A percentile compares a stretch with the other conserved stretches of the same genome.
These are phyloP conservation scores for Elephas maximus DNA, from an alignment of 2,113 vertebrate genomes.

Conservation along the genomic window DNA sequence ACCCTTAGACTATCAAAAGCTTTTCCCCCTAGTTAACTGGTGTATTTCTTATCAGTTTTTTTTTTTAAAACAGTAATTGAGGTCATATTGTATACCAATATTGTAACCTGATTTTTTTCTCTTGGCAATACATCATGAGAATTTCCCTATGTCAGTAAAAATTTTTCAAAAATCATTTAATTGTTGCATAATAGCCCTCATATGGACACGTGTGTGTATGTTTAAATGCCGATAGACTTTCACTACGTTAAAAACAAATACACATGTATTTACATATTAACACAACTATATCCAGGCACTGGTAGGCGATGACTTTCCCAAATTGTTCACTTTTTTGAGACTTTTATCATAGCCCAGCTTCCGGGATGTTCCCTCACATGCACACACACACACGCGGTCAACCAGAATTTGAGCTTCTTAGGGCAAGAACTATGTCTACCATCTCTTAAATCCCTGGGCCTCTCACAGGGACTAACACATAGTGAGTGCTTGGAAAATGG, in stretches of 20 bases:
- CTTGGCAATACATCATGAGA: not conserved
- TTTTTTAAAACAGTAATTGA: not conserved
- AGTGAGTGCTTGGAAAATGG: not conserved
- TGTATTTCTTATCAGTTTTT: conserved; percentile 33
- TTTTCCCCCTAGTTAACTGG: not conserved
- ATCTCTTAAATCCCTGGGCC: not conserved
- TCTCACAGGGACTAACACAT: not conserved
- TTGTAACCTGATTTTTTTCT: not conserved
- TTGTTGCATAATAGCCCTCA: not conserved
- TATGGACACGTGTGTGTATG: not conserved
- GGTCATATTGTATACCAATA: conserved; percentile 4
- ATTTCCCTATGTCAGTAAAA: conserved; percentile 25
- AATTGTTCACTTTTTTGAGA: conserved; percentile 27
- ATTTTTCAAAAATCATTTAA: conserved; percentile 37
- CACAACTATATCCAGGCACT: not conserved
- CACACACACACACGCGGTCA: not conserved
- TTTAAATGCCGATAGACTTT: conserved; percentile 48
- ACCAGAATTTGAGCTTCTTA: not conserved
- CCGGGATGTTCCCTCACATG: not conserved
- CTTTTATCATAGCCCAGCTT: not conserved
- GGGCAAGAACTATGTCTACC: not conserved
- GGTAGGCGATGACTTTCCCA: not conserved
- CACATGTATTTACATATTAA: not conserved
- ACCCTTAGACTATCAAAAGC: not conserved
- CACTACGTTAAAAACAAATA: not conserved